These are phyloP conservation scores for Macquaria ambigua DNA, from an alignment of 2,113 vertebrate species.

Conservation along the genomic window DNA sequence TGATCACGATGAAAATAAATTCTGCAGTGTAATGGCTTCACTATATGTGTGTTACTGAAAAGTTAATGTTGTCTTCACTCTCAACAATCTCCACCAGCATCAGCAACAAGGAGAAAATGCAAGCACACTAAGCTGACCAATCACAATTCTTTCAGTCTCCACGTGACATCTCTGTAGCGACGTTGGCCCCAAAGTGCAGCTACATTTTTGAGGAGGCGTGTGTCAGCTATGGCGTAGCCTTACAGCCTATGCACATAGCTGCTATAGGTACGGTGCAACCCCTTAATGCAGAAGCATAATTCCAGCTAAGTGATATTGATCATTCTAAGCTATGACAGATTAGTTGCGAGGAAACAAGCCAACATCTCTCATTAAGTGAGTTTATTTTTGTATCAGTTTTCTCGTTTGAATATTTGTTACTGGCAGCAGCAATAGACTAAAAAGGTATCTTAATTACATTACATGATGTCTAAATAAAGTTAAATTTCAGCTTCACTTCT, in stretches of 20 bases:
- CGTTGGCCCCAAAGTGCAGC: background rate
- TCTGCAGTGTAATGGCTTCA: background rate
- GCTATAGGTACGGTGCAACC: background rate
- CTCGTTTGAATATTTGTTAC: too few species aligned
- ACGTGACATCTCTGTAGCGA: background rate
- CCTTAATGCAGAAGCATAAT: background rate
- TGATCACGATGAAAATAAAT: background rate
- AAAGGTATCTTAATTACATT: too few species aligned
- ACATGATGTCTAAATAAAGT: too few species aligned
- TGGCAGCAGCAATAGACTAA: too few species aligned
- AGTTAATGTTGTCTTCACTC: background rate
- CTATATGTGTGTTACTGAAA: background rate
- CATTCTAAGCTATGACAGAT: background rate
- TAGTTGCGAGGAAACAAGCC: background rate
- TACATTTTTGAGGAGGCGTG: background rate
- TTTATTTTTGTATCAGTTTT: too few species aligned
- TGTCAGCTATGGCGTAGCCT: background rate
- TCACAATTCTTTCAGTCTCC: background rate
- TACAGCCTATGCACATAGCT: background rate
- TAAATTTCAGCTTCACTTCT: too few species aligned
- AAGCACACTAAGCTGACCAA: background rate
- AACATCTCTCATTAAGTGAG: background rate
- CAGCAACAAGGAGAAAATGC: background rate
- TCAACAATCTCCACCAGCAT: background rate
- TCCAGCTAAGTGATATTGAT: background rate